Evolutionary conservation across 2,888 invertebrate genomes (phyloP).

Genomic region (Polymixis flavicincta): DNA sequence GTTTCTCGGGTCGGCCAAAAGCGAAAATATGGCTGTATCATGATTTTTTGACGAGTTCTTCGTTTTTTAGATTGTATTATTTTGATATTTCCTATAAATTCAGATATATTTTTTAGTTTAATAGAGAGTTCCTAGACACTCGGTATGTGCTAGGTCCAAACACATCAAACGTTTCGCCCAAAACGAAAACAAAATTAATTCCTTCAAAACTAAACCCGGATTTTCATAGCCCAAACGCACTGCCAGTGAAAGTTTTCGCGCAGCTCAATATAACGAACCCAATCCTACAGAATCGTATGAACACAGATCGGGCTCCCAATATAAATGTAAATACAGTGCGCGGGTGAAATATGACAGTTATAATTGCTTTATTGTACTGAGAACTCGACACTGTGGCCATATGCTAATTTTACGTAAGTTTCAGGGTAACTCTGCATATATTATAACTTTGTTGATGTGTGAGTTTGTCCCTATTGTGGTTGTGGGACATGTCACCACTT

Average conservation of each 20-base stretch:
- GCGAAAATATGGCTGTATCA: no score
- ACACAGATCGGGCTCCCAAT: conserved; percentile 77
- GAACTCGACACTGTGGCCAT: conserved; percentile 70
- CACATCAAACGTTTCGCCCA: background rate
- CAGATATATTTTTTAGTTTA: no score
- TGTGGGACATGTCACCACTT: conserved; percentile 42
- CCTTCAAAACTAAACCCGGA: background rate
- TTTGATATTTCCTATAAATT: no score
- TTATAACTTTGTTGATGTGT: conserved; percentile 56
- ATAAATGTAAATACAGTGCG: conserved; percentile 88
- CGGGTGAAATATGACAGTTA: conserved; percentile 89
- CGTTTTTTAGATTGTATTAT: no score
- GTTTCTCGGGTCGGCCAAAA: no score
- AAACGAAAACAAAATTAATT: conserved; percentile 10
- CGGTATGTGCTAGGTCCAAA: no score
- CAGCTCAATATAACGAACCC: conserved; percentile 61
- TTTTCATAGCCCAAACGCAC: background rate
- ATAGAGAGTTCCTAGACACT: no score
- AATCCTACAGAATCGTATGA: conserved; percentile 39
- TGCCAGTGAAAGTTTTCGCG: conserved; percentile 52
- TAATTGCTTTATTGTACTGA: conserved; percentile 90
- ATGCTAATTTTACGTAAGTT: conserved; percentile 79
- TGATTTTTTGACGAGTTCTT: no score
- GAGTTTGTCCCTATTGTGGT: conserved; percentile 43
- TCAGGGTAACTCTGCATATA: conserved; percentile 62